These are phyloP conservation scores for Chironomus riparius DNA, from an alignment of 2,888 invertebrate species.

Conservation along the genomic window DNA sequence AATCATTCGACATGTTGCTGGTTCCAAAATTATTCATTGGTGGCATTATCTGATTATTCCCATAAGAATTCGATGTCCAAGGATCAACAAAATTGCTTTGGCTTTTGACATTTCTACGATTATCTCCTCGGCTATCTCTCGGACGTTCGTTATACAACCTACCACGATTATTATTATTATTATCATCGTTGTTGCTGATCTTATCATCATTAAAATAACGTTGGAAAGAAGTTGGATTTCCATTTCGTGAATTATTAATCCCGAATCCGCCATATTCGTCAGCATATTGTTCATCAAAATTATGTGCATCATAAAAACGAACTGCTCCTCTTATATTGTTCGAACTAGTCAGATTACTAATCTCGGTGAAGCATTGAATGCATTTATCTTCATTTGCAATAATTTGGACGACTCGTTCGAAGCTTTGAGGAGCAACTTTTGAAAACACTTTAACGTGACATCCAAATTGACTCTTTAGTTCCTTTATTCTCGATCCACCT, in stretches of 20 bases:
- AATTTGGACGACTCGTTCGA: constrained; percentile 92
- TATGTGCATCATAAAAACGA: constrained; percentile 89
- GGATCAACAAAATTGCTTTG: constrained; percentile 24
- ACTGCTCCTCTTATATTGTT: constrained; percentile 76
- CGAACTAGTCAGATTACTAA: constrained; percentile 75
- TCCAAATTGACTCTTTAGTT: constrained; percentile 93
- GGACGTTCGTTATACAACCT: background rate
- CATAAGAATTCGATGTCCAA: constrained; percentile 10
- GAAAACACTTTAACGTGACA: constrained; percentile 83
- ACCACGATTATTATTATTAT: background rate
- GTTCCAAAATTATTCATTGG: background rate
- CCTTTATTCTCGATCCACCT: constrained; percentile 94
- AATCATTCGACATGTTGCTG: constrained; percentile 20
- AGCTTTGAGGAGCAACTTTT: constrained; percentile 92
- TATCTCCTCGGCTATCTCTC: constrained; percentile 2
- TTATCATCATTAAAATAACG: background rate
- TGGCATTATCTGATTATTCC: background rate
- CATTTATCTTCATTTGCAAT: constrained; percentile 72
- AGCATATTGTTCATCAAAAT: constrained; percentile 89
- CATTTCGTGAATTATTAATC: constrained; percentile 32
- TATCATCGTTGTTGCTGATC: too few relatives aligned
- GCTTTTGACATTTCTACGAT: constrained; percentile 1
- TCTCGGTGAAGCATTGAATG: constrained; percentile 78
- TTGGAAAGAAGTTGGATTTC: background rate
- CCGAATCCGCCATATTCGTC: constrained; percentile 92